Evolutionary conservation across 2,113 vertebrate species (phyloP).

Genomic region (Lanius collurio): DNA sequence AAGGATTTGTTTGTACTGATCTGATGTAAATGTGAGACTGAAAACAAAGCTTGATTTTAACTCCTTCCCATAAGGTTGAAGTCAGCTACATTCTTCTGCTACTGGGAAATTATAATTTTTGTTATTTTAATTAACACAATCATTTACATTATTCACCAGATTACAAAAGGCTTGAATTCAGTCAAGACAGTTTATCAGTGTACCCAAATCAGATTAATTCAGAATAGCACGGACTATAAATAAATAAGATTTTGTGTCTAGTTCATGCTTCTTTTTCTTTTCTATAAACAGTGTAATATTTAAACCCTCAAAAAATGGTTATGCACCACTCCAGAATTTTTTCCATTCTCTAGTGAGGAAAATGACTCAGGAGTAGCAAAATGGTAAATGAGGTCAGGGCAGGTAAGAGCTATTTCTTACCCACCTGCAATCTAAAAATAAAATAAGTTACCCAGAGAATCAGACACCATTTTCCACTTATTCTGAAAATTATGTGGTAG

Average conservation of each 20-base stretch:
- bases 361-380: not conserved
- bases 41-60: not conserved
- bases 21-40: not conserved
- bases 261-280: not conserved
- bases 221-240: not conserved
- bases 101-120: not conserved
- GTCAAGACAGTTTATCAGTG: not conserved
- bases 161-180: not conserved
- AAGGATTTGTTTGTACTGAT: not conserved
- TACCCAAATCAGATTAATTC: not conserved
- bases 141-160: not conserved
- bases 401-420: slow-evolving; percentile 34
- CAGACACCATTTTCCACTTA: not conserved
- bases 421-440: slow-evolving; percentile 13
- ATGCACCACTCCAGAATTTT: not conserved
- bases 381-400: slow-evolving; percentile 13
- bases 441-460: not conserved
- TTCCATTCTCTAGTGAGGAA: slow-evolving; percentile 20
- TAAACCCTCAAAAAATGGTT: slow-evolving; percentile 1
- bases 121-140: not conserved
- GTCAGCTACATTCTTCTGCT: not conserved
- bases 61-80: not conserved
- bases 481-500: not conserved
- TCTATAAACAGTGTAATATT: slow-evolving; percentile 5
- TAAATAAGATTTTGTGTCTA: not conserved